Evolutionary conservation across 2,113 vertebrate species (phyloP).

Genomic region (Sciurus niger): DNA sequence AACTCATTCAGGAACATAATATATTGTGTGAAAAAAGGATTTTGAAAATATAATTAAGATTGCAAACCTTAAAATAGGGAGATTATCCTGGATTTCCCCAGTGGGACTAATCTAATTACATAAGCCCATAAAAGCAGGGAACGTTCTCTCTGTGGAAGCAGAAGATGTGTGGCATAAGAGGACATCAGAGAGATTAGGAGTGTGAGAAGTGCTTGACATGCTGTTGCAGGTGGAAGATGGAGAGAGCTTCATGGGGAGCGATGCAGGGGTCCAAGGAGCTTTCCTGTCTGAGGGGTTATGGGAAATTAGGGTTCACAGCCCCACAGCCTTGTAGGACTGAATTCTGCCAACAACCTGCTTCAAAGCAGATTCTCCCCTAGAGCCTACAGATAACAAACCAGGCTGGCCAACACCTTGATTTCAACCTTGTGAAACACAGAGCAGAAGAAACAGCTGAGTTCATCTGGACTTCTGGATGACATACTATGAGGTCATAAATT

Average conservation of each 20-base stretch:
- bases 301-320: neutral
- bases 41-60: neutral
- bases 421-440: neutral
- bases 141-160: neutral
- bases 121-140: neutral
- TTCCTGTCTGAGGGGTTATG: neutral
- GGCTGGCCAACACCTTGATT: neutral
- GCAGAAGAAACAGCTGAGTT: neutral
- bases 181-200: neutral
- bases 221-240: neutral
- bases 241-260: neutral
- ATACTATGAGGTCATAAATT: neutral
- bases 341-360: neutral
- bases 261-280: neutral
- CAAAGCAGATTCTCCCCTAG: neutral
- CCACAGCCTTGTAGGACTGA: neutral
- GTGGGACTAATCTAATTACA: neutral
- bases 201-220: too few relatives aligned
- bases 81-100: slow-evolving; percentile 14
- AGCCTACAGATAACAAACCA: neutral
- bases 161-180: neutral
- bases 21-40: neutral
- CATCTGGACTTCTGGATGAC: neutral
- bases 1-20: neutral
- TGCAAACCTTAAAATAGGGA: neutral